Evolutionary conservation across 2,113 vertebrate species (phyloP), one percentile per base, ranked within the genome.

Genomic region (Symphodus melops): DNA sequence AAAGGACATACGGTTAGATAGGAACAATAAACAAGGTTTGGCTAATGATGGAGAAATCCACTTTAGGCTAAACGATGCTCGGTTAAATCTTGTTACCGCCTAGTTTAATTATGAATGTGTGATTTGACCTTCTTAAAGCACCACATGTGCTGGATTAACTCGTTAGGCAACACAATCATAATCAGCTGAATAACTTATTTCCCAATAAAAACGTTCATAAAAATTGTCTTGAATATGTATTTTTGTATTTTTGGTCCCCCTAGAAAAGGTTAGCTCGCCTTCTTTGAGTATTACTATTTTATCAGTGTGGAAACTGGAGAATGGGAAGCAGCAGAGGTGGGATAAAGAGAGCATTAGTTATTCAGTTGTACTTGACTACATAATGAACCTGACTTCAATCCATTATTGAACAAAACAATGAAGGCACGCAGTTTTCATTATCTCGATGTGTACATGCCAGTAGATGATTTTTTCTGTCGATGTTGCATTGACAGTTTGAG

Each of bases 381-480:
- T 25, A 25, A 25, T 25, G 25, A 25, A 25, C 25, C 25, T 25
- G 25, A 25, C 25, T 25, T 25, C 25, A 25, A 25, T 25, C 25
- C 25, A 25, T 25, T 25, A 25, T 25, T 25, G 4, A 25, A 25
- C 25, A 33, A 33, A 41, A 10, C 10, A 41, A 41, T 41, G 11
- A 41, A 10, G 11, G 39, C 39, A 21, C 67, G 56, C 2, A 0
- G 20, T 1, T 16, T 70, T 79, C 72, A 71, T 85, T 72, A 60
- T 57, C 23, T 9, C 0, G 12, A n/a, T n/a, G n/a, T n/a, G 61
- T 55, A 81, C 25, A 25, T 36, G 9, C 55, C 63, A 52, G n/a
- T n/a, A n/a, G n/a, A 70, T 53, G 52, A 78, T 77, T 52, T 55
- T 55, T 81, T 36, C 61, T 72, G 70, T 9, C 44, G 41, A 69